Base-by-base conservation (phyloP, 2,797 vertebrate species). In the Sorex maritimensis region DNA sequence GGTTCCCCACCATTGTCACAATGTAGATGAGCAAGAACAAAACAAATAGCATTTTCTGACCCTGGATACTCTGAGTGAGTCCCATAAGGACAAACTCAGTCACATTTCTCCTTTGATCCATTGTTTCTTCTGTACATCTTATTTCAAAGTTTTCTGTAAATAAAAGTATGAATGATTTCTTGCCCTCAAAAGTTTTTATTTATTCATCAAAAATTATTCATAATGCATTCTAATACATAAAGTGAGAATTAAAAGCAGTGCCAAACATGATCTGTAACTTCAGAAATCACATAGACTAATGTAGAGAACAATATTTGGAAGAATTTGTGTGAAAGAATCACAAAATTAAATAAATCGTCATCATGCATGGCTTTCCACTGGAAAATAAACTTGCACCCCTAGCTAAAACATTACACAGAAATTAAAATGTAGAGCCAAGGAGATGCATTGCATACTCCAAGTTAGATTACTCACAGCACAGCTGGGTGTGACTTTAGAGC, bases 1-100 rank as follows among this genome's bases (percentile, higher is more conserved):
- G 69, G 34, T 91, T 94, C 1, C 87, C 87, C 21, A 67, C 74
- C 79, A 94, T 65, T 0, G 93, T 95, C 14, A 78, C 30, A 3
- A 88, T 9, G 24, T 94, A 94, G 4, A 75, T 68, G 24, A 91
- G 9, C 21, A 49, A 41, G 63, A 94, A 95, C 8, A 91, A 0
- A 2, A 34, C 69, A 91, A 92, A 94, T 4, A 94, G 6, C 34
- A 55, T 34, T 77, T 81, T 91, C 55, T 91, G 80, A 15, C 41
- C 80, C 12, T 15, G 19, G 2, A 23, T 13, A 52, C 81, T 75
- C 77, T 93, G 85, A 23, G 91, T 94, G 71, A 96, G 77, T 2
- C 88, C 88, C 26, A 91, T 4, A 14, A 95, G 65, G 26, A 93
- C 17, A 71, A 95, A 95, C 10, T 94, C 95, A 28, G 93, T 92